A percentile compares a stretch with the other conserved stretches of the same genome.
Evolutionary conservation across 2,113 vertebrate genomes (phyloP).

Genomic region (Perognathus longimembris): DNA sequence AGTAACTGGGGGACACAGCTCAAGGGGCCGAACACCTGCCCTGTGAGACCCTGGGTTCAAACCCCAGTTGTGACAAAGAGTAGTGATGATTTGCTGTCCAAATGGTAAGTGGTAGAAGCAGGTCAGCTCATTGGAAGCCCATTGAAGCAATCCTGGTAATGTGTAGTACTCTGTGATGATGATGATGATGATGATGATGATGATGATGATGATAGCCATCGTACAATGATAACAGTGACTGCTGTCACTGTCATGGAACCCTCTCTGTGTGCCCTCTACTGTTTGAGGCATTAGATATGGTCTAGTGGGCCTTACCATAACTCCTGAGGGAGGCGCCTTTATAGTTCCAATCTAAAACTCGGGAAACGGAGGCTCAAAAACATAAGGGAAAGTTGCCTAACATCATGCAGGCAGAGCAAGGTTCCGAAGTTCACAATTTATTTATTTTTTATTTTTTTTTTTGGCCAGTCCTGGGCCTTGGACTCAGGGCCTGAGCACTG

Average conservation of each 20-base stretch:
- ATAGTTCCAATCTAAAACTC: not conserved
- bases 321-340: not conserved
- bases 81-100: not conserved
- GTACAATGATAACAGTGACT: not conserved
- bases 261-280: not conserved
- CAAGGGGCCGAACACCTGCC: too few relatives aligned
- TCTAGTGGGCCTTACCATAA: rapidly evolving
- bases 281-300: too few relatives aligned
- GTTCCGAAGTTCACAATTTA: not conserved
- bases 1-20: too few relatives aligned
- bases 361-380: not conserved
- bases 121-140: not conserved
- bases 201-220: not conserved
- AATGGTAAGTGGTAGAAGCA: not conserved
- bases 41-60: too few relatives aligned
- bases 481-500: too few relatives aligned
- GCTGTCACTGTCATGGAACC: not conserved
- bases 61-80: too few relatives aligned
- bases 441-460: too few relatives aligned
- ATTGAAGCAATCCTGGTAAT: not conserved
- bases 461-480: too few relatives aligned
- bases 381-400: not conserved
- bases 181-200: too few relatives aligned
- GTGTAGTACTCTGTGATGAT: not conserved
- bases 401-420: not conserved